A percentile compares a stretch with the other conserved stretches of the same genome.
Conservation (phyloP, 1,140 invertebrate genomes). For the Drosophila fuyamai region DNA sequence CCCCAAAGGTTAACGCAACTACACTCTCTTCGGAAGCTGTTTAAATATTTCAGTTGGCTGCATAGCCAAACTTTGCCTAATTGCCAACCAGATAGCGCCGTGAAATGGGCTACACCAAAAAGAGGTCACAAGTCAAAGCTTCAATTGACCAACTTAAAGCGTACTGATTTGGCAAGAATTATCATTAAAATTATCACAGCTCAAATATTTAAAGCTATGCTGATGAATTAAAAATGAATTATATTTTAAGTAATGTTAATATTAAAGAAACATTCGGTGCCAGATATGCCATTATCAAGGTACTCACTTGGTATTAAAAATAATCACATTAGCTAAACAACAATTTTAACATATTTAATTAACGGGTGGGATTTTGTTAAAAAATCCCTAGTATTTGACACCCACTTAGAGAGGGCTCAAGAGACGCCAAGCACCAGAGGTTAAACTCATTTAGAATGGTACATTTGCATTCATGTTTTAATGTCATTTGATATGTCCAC, state of each 20-base stretch:
- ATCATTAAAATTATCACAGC: neutral
- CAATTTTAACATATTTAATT: no score
- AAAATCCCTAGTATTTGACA: neutral
- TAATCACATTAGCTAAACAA: no score
- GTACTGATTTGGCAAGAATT: slow-evolving; percentile 1
- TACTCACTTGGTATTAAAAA: no score
- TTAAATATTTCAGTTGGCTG: slow-evolving; percentile 71
- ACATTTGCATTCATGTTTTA: slow-evolving; percentile 36
- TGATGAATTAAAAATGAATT: no score
- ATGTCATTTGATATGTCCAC: slow-evolving; percentile 49
- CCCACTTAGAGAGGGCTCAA: neutral
- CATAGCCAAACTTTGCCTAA: slow-evolving; percentile 61
- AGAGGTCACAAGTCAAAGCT: slow-evolving; percentile 25
- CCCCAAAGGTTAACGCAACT: slow-evolving; percentile 52
- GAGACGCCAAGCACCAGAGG: slow-evolving; percentile 7
- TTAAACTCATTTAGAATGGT: slow-evolving; percentile 13
- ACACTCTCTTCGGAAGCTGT: slow-evolving; percentile 30
- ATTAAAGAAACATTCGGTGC: no score
- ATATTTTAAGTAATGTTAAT: no score
- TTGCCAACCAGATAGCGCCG: slow-evolving; percentile 52
- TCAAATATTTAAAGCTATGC: no score
- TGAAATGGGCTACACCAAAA: slow-evolving; percentile 38
- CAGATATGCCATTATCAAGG: no score
- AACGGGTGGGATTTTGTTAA: no score
- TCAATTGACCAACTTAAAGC: neutral